Evolutionary conservation across 1,140 invertebrate species (phyloP).

Genomic region (Drosophila neocordata): DNA sequence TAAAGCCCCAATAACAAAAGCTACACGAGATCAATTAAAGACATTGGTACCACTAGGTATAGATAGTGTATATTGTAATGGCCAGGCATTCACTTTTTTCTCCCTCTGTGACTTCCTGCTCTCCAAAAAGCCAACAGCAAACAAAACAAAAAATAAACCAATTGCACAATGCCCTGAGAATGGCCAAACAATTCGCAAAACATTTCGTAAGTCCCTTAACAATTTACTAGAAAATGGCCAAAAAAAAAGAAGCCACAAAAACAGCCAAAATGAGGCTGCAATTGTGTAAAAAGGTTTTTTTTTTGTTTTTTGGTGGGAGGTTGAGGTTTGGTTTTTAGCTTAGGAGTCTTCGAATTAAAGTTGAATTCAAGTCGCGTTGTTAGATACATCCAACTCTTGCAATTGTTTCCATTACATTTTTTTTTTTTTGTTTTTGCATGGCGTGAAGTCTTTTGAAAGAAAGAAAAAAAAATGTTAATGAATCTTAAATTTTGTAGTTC

Average conservation of each 20-base stretch:
- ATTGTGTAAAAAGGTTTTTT: constrained; percentile 48
- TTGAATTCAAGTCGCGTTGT: constrained; percentile 25
- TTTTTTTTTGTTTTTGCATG: constrained; percentile 23
- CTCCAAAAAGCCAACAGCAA: constrained; percentile 1
- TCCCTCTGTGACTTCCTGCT: constrained; percentile 12
- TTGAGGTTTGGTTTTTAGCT: constrained; percentile 5
- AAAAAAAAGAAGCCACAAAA: constrained; percentile 17
- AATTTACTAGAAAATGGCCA: constrained; percentile 2
- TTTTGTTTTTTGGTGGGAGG: constrained; percentile 12
- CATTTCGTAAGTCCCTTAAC: constrained; percentile 47
- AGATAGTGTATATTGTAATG: not conserved
- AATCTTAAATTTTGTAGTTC: constrained; percentile 51
- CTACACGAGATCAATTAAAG: constrained; percentile 53
- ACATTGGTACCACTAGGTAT: not conserved
- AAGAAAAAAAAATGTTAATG: constrained; percentile 51
- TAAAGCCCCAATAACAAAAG: constrained; percentile 4
- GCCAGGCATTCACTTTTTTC: constrained; percentile 21
- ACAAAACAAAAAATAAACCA: not conserved
- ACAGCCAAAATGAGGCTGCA: constrained; percentile 46
- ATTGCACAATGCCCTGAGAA: constrained; percentile 55
- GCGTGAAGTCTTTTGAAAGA: constrained; percentile 14
- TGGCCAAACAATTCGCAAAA: constrained; percentile 23
- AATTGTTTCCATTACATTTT: constrained; percentile 29
- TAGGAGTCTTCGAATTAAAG: constrained; percentile 1
- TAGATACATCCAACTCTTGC: constrained; percentile 12